phyloP scores from a whole-genome alignment of 2,797 vertebrate genomes.

The Ctenochaetus hawaiiensis region DNA sequence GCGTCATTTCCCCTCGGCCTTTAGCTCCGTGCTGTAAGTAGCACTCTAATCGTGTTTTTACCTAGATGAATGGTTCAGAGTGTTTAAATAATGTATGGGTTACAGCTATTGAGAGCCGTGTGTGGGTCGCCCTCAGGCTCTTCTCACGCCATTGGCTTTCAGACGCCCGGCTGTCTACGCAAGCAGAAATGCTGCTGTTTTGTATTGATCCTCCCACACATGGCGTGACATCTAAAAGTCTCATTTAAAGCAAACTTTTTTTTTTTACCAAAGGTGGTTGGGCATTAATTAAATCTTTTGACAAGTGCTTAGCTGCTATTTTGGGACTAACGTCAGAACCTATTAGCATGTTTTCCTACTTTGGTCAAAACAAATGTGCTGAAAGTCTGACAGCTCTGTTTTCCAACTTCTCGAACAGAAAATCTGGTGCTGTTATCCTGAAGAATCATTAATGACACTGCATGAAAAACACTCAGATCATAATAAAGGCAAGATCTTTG shows the following conservation, averaged over 20 bases:
- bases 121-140: constrained; percentile 53
- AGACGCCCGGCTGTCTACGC: constrained; percentile 40
- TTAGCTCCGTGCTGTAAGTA: constrained; percentile 66
- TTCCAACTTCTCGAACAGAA: not conserved
- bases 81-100: constrained; percentile 82
- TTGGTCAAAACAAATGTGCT: not conserved
- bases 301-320: not conserved
- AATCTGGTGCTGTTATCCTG: not conserved
- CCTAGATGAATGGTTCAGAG: constrained; percentile 72
- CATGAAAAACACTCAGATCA: constrained; percentile 43
- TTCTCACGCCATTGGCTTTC: constrained; percentile 68
- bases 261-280: constrained; percentile 21
- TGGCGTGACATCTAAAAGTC: constrained; percentile 17
- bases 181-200: constrained; percentile 24
- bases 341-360: not conserved
- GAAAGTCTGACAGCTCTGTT: not conserved
- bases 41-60: constrained; percentile 76
- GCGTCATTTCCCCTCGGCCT: constrained; percentile 64
- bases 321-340: not conserved
- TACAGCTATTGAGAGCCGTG: constrained; percentile 69
- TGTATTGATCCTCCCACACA: constrained; percentile 38
- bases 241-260: constrained; percentile 13
- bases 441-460: constrained; percentile 33
- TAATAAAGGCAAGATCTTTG: constrained; percentile 23
- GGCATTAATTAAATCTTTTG: not conserved